A percentile compares a stretch with the other conserved stretches of the same genome.
These are phyloP conservation scores for Chlorops oryzae DNA, from an alignment of 1,140 invertebrate genomes.

Conservation along the genomic window DNA sequence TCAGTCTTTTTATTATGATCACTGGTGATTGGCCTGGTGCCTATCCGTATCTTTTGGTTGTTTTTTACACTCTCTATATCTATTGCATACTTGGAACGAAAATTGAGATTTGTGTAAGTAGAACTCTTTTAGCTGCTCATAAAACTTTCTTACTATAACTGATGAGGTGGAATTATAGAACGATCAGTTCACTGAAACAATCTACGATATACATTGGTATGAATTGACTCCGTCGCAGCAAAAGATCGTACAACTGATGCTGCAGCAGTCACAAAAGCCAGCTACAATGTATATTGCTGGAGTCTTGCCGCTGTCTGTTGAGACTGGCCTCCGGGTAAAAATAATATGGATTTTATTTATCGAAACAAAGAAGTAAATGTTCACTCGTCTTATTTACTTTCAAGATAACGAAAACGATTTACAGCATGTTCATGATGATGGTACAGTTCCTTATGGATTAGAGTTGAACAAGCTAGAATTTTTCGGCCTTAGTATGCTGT, in stretches of 20 bases:
- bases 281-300: slow-evolving; percentile 15
- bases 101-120: slow-evolving; percentile 22
- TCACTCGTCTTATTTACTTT: background rate
- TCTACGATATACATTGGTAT: slow-evolving; percentile 28
- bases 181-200: slow-evolving; percentile 16
- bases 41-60: slow-evolving; percentile 14
- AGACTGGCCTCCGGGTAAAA: slow-evolving; percentile 22
- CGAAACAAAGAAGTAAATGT: background rate
- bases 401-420: slow-evolving; percentile 29
- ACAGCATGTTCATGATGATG: slow-evolving; percentile 34
- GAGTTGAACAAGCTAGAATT: no score
- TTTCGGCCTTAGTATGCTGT: no score
- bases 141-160: background rate
- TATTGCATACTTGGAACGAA: slow-evolving; percentile 26
- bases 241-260: slow-evolving; percentile 19
- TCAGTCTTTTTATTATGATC: slow-evolving; percentile 19
- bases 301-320: slow-evolving; percentile 22
- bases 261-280: slow-evolving; percentile 19
- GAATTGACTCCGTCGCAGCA: slow-evolving; percentile 15
- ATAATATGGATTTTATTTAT: background rate
- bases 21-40: slow-evolving; percentile 19
- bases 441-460: slow-evolving; percentile 22
- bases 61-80: slow-evolving; percentile 19
- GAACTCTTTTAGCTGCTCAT: background rate
- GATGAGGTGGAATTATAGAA: slow-evolving; percentile 9